Conservation (phyloP, 2,888 invertebrate genomes). For the Epinotia bilunana region DNA sequence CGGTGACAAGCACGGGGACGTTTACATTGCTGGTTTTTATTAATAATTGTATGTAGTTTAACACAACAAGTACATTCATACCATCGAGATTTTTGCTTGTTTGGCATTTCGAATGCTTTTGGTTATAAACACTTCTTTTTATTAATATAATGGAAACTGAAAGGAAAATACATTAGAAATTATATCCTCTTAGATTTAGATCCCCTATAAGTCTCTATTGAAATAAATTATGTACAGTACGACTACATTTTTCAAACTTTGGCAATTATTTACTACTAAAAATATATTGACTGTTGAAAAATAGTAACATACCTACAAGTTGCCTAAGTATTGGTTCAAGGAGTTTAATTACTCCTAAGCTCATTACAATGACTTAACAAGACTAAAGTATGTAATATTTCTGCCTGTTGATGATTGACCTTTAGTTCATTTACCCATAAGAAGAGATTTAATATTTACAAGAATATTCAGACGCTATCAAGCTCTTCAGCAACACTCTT, state of each 20-base stretch:
- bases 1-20: no score
- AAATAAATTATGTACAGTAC: background rate
- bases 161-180: no score
- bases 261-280: constrained; percentile 29
- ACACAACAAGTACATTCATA: no score
- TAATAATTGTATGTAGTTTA: no score
- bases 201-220: background rate
- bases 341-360: constrained; percentile 15
- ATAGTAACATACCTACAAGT: background rate
- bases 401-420: background rate
- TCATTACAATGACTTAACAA: constrained; percentile 16
- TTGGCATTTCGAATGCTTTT: no score
- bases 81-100: no score
- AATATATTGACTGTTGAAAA: constrained; percentile 8
- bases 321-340: constrained; percentile 18
- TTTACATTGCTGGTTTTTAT: no score
- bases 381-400: constrained; percentile 1
- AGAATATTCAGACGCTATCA: constrained; percentile 8
- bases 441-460: background rate
- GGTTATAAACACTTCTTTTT: no score
- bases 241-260: constrained; percentile 34
- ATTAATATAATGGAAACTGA: no score
- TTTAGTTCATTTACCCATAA: background rate
- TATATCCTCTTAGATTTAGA: background rate
- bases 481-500: constrained; percentile 3